These are phyloP conservation scores for Masticophis lateralis DNA, from an alignment of 2,797 vertebrate species.

Conservation along the genomic window DNA sequence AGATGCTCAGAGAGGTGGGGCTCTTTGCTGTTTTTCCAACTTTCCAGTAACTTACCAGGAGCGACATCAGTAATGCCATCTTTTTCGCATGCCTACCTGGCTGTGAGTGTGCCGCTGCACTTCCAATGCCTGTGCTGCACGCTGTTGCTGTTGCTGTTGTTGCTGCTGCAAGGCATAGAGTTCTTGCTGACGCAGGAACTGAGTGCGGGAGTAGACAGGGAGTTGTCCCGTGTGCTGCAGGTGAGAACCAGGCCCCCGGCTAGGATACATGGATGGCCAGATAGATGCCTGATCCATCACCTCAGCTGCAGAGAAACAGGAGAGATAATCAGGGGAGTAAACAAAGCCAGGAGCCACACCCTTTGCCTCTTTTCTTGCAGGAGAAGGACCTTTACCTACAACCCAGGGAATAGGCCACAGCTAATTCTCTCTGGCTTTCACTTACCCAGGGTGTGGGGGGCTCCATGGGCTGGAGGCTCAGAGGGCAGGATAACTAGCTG, in stretches of 20 bases:
- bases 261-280: slow-evolving; percentile 94
- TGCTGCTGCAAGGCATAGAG: slow-evolving; percentile 91
- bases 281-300: slow-evolving; percentile 95
- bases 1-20: neutral
- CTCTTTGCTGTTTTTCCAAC: neutral
- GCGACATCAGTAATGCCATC: neutral
- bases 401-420: neutral
- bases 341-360: neutral
- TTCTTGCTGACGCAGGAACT: slow-evolving; percentile 96
- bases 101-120: slow-evolving; percentile 71
- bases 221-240: slow-evolving; percentile 90
- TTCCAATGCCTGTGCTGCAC: slow-evolving; percentile 57
- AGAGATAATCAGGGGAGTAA: neutral
- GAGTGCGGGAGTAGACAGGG: slow-evolving; percentile 86
- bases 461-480: slow-evolving; percentile 82
- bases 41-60: neutral
- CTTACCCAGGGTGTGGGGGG: slow-evolving; percentile 88
- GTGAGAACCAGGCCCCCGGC: slow-evolving; percentile 87
- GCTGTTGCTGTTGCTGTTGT: slow-evolving; percentile 81
- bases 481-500: slow-evolving; percentile 92
- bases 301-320: slow-evolving; percentile 71
- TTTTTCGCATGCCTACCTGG: slow-evolving; percentile 70
- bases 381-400: neutral
- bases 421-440: neutral
- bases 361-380: neutral